phyloP scores from a whole-genome alignment of 37 sponge, comb jelly and placozoan genomes.

The Chondrilla cf. caribensis region DNA sequence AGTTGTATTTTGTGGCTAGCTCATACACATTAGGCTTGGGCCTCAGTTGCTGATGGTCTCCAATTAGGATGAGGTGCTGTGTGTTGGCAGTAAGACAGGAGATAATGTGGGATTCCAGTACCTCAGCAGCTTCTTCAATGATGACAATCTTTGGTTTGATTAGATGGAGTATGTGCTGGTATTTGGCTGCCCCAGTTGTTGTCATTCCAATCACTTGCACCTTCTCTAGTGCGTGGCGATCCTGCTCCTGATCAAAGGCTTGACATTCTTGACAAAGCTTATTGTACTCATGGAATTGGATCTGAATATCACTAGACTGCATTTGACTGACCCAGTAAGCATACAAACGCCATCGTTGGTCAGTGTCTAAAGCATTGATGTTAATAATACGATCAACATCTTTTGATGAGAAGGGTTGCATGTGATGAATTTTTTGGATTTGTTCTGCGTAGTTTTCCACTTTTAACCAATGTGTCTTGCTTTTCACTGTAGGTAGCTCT shows the following conservation, averaged over 20 bases:
- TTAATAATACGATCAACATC: constrained; percentile 35
- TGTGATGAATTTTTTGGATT: neutral
- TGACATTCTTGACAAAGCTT: constrained; percentile 9
- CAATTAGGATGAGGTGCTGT: constrained; percentile 48
- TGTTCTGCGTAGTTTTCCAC: neutral
- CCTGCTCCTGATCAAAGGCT: neutral
- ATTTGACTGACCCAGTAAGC: constrained; percentile 54
- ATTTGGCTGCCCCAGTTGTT: constrained; percentile 52
- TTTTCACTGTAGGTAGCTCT: neutral
- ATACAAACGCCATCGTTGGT: constrained; percentile 56
- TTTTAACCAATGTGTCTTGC: neutral
- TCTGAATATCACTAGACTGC: neutral
- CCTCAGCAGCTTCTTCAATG: constrained; percentile 63
- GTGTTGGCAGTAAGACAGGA: constrained; percentile 23
- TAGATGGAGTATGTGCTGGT: constrained; percentile 26
- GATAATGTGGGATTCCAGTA: constrained; percentile 45
- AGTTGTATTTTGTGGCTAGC: constrained; percentile 31
- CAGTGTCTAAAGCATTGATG: constrained; percentile 11
- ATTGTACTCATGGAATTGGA: neutral
- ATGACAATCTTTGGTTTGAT: constrained; percentile 47
- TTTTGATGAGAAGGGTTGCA: constrained; percentile 33
- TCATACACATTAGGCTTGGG: constrained; percentile 35
- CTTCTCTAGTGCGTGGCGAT: constrained; percentile 8
- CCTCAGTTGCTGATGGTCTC: constrained; percentile 56
- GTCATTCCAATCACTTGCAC: constrained; percentile 53